These are phyloP conservation scores for Limnothrissa miodon DNA, from an alignment of 2,113 vertebrate species.

Conservation along the genomic window DNA sequence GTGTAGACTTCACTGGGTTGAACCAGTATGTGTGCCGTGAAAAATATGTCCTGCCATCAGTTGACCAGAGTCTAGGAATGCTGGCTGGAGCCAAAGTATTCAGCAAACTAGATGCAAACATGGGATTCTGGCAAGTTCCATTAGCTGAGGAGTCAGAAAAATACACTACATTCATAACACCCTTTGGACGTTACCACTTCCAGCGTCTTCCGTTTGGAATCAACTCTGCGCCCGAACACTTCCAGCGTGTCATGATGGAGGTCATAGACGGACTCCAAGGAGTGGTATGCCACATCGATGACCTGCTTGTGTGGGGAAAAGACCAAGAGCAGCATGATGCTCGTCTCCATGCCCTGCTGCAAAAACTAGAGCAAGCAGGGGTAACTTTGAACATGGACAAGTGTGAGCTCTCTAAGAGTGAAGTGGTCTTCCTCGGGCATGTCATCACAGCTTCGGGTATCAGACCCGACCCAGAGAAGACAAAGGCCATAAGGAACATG, in stretches of 20 bases:
- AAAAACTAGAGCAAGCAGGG: constrained; percentile 25
- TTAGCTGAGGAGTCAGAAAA: constrained; percentile 20
- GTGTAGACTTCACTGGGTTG: constrained; percentile 38
- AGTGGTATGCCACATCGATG: constrained; percentile 39
- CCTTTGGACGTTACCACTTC: constrained; percentile 28
- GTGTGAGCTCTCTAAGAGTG: neutral
- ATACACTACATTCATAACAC: constrained; percentile 35
- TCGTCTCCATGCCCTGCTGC: constrained; percentile 22
- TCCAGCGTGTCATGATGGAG: constrained; percentile 39
- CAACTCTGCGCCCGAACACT: constrained; percentile 33
- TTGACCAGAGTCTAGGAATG: constrained; percentile 28
- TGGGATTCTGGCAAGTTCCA: constrained; percentile 47
- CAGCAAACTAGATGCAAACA: constrained; percentile 41
- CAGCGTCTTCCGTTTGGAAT: constrained; percentile 21
- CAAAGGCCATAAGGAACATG: too few relatives aligned
- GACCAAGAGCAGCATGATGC: constrained; percentile 32
- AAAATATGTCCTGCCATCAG: constrained; percentile 35
- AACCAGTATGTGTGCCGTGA: constrained; percentile 26
- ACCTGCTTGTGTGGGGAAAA: constrained; percentile 29
- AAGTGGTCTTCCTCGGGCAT: constrained; percentile 36
- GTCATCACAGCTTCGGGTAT: neutral
- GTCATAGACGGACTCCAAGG: constrained; percentile 17
- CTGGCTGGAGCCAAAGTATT: constrained; percentile 28
- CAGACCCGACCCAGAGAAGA: too few relatives aligned
- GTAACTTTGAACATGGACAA: constrained; percentile 37